Evolutionary conservation across 2,113 vertebrate species (phyloP), one percentile per base, ranked within the genome.

Genomic region (Saiga tatarica): DNA sequence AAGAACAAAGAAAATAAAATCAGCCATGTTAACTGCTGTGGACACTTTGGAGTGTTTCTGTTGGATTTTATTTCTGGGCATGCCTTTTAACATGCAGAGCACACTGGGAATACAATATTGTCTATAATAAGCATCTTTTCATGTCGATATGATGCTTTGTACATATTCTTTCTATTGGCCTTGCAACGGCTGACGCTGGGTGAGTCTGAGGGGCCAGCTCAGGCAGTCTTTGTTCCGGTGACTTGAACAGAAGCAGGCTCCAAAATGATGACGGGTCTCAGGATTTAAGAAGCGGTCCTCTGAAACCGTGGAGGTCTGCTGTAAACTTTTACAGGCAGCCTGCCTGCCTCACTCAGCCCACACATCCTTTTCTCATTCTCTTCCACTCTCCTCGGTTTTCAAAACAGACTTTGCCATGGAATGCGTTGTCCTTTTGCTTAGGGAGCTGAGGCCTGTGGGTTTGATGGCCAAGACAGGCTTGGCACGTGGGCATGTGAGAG

Each of bases 151-250:
- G 1, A 25, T 36, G 23, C 93, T 96, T 71, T 33, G 23, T 33
- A 8, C 25, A 1, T 26, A 5, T 30, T 15, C 21, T 42, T 33
- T 39, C 45, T 53, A 33, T 23, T 52, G 55, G 16, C 78, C 36
- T 53, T 7, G 2, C 30, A 4, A 39, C 0, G 30, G 25, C 78
- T 12, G 2, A 19, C 11, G 0, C 3, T 26, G 21, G 23, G 33
- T 42, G 11, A 19, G 5, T 59, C 5, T 14, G 71, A 42, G 1
- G 25, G 71, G 7, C 36, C 39, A 52, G 57, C 8, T n/a, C 0
- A 4, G 45, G 53, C 19, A 36, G n/a, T 2, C 74, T 76, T 52
- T 26, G 10, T 30, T 39, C 39, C 13, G 57, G 76, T 79, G 60
- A 8, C 7, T 7, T 16, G 8, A 30, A 36, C 47, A 52, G 0